Evolutionary conservation across 2,888 invertebrate genomes (phyloP).

Genomic region (Drosophila neonasuta): DNA sequence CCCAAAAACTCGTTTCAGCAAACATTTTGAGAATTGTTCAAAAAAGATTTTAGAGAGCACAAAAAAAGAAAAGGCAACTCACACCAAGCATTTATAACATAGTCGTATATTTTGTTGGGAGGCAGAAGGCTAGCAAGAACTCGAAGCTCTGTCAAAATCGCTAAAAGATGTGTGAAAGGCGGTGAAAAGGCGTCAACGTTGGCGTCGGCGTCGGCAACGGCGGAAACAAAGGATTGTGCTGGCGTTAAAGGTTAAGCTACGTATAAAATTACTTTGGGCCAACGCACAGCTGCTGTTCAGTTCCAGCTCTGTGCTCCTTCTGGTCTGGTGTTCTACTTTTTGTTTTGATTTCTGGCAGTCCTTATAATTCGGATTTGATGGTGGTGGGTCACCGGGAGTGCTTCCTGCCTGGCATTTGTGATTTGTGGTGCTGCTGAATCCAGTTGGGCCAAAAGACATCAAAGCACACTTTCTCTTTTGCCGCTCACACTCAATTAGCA

Average conservation of each 20-base stretch:
- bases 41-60: slow-evolving; percentile 57
- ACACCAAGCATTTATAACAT: slow-evolving; percentile 7
- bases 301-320: neutral
- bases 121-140: neutral
- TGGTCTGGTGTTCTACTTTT: neutral
- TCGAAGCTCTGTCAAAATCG: slow-evolving; percentile 45
- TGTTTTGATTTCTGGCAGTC: slow-evolving; percentile 38
- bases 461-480: slow-evolving; percentile 22
- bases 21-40: slow-evolving; percentile 68
- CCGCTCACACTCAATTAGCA: slow-evolving; percentile 63
- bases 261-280: slow-evolving; percentile 63
- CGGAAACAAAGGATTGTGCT: slow-evolving; percentile 64
- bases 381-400: neutral
- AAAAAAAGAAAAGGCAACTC: slow-evolving; percentile 29
- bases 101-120: slow-evolving; percentile 16
- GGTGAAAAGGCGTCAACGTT: slow-evolving; percentile 49
- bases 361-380: slow-evolving; percentile 50
- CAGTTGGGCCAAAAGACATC: slow-evolving; percentile 37
- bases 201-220: neutral
- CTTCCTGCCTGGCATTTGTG: slow-evolving; percentile 21
- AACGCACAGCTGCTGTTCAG: slow-evolving; percentile 53
- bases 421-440: slow-evolving; percentile 56
- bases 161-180: slow-evolving; percentile 74
- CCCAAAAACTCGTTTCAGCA: slow-evolving; percentile 56
- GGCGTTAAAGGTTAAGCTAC: slow-evolving; percentile 64